phyloP scores from a whole-genome alignment of 2,888 invertebrate genomes.

The Chironomus tentans region DNA sequence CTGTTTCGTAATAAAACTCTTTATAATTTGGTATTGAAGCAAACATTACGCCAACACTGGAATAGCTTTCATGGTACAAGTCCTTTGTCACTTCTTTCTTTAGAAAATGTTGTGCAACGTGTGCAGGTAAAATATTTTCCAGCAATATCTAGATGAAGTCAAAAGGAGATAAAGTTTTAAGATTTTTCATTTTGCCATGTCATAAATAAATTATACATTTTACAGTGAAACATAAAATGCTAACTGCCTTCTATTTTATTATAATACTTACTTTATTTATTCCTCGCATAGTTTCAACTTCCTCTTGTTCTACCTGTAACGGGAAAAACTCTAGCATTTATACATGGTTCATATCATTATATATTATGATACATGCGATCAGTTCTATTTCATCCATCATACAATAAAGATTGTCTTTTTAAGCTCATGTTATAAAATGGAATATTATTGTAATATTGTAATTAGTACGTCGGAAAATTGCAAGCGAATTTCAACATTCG shows the following conservation, averaged over 20 bases:
- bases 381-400: too few species aligned
- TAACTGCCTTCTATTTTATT: neutral
- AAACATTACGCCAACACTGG: slow-evolving; percentile 93
- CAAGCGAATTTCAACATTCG: too few species aligned
- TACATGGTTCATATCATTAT: too few species aligned
- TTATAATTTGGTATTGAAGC: slow-evolving; percentile 97
- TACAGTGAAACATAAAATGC: neutral
- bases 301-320: slow-evolving; percentile 93
- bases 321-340: too few species aligned
- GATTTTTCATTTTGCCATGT: neutral
- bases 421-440: too few species aligned
- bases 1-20: slow-evolving; percentile 94
- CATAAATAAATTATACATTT: neutral
- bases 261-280: slow-evolving; percentile 69
- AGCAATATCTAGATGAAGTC: slow-evolving; percentile 60
- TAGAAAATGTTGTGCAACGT: slow-evolving; percentile 90
- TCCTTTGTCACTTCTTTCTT: slow-evolving; percentile 58
- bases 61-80: slow-evolving; percentile 88
- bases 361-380: too few species aligned
- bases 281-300: slow-evolving; percentile 91
- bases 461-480: too few species aligned
- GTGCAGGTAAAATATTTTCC: slow-evolving; percentile 92
- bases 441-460: too few species aligned
- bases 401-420: too few species aligned
- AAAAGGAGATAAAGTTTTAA: slow-evolving; percentile 5